Percentiles rank a stretch among this genome's conserved stretches.
phyloP scores from a whole-genome alignment of 1,140 invertebrate genomes.

The Drosophila micromelanica region DNA sequence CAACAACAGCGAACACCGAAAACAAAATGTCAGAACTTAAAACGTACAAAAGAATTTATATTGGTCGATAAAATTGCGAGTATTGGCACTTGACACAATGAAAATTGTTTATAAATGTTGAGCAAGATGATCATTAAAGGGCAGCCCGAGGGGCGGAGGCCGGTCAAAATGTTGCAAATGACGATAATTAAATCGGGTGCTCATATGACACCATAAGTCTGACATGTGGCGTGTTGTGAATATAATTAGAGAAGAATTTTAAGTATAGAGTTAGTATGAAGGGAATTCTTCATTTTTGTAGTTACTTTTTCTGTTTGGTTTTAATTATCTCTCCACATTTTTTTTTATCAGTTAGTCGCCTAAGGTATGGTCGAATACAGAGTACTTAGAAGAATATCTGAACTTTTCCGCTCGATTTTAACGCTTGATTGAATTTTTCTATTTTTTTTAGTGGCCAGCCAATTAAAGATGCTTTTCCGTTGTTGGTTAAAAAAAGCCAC shows the following conservation, averaged over 20 bases:
- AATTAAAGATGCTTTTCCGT: constrained; percentile 25
- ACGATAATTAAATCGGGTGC: no score
- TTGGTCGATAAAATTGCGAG: constrained; percentile 30
- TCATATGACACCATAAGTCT: no score
- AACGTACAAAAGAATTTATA: constrained; percentile 53
- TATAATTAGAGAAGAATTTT: no score
- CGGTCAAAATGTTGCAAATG: no score
- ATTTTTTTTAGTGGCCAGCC: constrained; percentile 6
- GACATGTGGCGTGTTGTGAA: no score
- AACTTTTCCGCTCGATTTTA: constrained; percentile 5
- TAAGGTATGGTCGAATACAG: no score
- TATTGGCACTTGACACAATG: constrained; percentile 29
- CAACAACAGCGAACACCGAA: constrained; percentile 9
- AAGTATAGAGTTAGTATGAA: no score
- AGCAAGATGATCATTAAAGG: constrained; percentile 7
- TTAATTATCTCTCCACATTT: neutral
- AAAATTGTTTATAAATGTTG: constrained; percentile 26
- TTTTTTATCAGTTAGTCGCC: no score
- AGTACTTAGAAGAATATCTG: neutral
- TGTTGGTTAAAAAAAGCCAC: constrained; percentile 21
- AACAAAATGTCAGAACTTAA: constrained; percentile 58
- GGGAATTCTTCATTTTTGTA: no score
- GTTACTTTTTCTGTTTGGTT: neutral
- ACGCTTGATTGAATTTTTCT: constrained; percentile 19
- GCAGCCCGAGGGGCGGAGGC: neutral